Base-by-base conservation (phyloP, 2,797 vertebrate genomes). In the Gobio occitaniae region DNA sequence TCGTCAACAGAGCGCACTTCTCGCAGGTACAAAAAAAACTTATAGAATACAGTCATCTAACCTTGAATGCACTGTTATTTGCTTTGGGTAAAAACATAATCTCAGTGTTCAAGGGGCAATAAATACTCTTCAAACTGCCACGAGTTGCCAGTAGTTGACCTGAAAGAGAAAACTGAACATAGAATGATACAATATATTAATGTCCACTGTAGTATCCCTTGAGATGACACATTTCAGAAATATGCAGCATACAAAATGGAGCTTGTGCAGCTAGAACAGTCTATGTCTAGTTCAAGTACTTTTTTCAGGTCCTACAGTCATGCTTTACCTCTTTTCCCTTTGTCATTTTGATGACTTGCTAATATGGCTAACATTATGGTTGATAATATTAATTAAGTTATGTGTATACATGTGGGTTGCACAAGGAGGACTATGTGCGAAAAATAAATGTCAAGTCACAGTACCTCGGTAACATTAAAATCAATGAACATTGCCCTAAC, bases 1-100 rank as follows among this genome's bases (percentile, higher is more conserved):
- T 32, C 94, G 97, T 29, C 98, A 98, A 80, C 97, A 99, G 93
- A 98, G 94, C 80, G 93, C 96, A 1, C 96, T 99, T 88, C 96
- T 98, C 0, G 96, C 97, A 4, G 97, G 97, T 95, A 86, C 44
- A 32, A 19, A 21, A 21, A 47, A 52, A 19, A 32, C 4, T 13
- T 13, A 10, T 3, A 48, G 2, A 32, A 48, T 47, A 41, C 4
- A 17, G 3, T 56, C 19, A 74, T 12, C 17, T 21, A 21, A 32
- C 50, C 29, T 50, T 3, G 10, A 75, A 75, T 36, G 16, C 48
- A 36, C 7, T 54, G 11, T 13, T 29, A 6, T 63, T 63, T 63
- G 11, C 61, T 63, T 29, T 13, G 21, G 21, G 56, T n/a, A 59
- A 59, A 59, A 59, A n/a, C 9, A n/a, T 59, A 0, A 56, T 56